Conservation (phyloP, 2,888 invertebrate genomes). For the Zele albiditarsus region DNA sequence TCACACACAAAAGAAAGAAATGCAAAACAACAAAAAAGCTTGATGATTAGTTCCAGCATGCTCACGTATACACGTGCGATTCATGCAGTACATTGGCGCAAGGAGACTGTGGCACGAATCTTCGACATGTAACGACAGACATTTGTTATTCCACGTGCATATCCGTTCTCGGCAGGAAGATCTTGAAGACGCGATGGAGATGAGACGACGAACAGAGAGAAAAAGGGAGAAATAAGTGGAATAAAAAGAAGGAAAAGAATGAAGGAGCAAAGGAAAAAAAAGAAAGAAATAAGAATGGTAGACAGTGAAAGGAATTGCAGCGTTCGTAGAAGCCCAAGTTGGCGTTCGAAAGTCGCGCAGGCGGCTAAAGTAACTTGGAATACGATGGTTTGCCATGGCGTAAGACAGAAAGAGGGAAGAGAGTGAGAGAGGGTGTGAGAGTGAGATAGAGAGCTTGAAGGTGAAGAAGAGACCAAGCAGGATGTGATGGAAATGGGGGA, state of each 20-base stretch:
- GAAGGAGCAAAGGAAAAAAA: conserved; percentile 8
- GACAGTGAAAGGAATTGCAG: conserved; percentile 7
- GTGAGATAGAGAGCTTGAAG: background rate
- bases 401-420: background rate
- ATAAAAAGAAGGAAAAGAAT: background rate
- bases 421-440: background rate
- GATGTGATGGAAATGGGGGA: conserved; percentile 30
- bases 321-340: conserved; percentile 33
- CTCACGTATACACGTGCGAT: background rate
- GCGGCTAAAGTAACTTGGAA: conserved; percentile 16
- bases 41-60: background rate
- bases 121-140: conserved; percentile 23
- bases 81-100: background rate
- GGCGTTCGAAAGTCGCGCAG: conserved; percentile 2
- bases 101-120: conserved; percentile 1
- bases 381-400: background rate
- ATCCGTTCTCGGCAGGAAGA: conserved; percentile 53
- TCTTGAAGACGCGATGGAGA: conserved; percentile 11
- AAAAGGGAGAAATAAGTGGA: background rate
- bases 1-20: too few relatives aligned
- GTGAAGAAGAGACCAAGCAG: conserved; percentile 8
- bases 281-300: background rate
- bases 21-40: background rate
- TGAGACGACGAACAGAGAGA: background rate
- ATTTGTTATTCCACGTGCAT: conserved; percentile 60